A percentile compares a stretch with the other conserved stretches of the same genome.
These are phyloP conservation scores for Diarsia mendica DNA, from an alignment of 2,888 invertebrate species.

Conservation along the genomic window DNA sequence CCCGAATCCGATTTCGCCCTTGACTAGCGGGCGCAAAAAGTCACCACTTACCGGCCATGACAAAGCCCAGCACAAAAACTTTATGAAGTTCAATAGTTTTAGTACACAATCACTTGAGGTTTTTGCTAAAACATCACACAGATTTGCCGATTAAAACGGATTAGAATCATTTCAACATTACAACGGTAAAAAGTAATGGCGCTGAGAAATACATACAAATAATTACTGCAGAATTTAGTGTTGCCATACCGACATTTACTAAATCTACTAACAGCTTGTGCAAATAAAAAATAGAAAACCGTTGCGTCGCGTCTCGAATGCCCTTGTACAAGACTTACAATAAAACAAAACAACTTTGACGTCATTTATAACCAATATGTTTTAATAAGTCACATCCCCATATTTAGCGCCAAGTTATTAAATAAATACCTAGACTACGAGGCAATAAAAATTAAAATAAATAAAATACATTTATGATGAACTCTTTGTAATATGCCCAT, in stretches of 20 bases:
- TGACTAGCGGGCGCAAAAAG: constrained; percentile 90
- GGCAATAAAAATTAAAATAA: not conserved
- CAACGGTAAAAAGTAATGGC: constrained; percentile 90
- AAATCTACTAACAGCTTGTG: constrained; percentile 66
- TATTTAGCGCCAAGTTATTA: not conserved
- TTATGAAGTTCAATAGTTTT: constrained; percentile 89
- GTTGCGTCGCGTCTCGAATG: not conserved
- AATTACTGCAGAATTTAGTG: constrained; percentile 87
- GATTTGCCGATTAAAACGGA: constrained; percentile 90
- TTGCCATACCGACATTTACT: constrained; percentile 75
- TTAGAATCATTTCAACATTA: constrained; percentile 91
- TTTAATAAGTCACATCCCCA: not conserved
- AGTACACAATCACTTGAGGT: constrained; percentile 88
- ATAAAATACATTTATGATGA: too few relatives aligned
- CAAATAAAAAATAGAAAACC: constrained; percentile 14
- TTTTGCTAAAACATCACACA: constrained; percentile 90
- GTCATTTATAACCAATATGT: not conserved
- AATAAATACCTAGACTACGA: not conserved
- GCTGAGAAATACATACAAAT: constrained; percentile 89
- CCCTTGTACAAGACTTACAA: not conserved
- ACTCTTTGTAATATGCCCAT: too few relatives aligned
- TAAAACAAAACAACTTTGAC: not conserved
- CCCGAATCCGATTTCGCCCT: constrained; percentile 90
- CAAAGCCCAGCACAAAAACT: constrained; percentile 91
- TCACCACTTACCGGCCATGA: constrained; percentile 95